These are phyloP conservation scores for Aphis gossypii DNA, from an alignment of 1,140 invertebrate species.

Conservation along the genomic window DNA sequence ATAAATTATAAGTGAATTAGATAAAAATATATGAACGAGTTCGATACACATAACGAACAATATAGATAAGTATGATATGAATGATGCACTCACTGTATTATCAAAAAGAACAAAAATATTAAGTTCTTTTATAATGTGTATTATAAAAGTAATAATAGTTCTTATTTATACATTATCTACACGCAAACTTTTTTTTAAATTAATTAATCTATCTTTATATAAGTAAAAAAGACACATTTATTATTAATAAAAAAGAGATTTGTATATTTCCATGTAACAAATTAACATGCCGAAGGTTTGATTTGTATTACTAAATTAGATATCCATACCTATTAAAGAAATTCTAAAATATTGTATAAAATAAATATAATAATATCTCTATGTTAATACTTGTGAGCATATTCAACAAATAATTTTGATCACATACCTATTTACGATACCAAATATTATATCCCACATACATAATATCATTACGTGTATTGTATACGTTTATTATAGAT, in stretches of 20 bases:
- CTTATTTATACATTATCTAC: not conserved
- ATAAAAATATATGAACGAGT: not conserved
- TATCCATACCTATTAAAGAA: not conserved
- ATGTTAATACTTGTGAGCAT: not conserved
- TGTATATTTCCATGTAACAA: not conserved
- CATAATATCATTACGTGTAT: not conserved
- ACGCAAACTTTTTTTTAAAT: not conserved
- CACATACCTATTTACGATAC: not conserved
- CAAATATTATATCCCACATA: not conserved
- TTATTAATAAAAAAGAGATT: not conserved
- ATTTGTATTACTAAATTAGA: not conserved
- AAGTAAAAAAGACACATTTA: not conserved
- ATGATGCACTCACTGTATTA: not conserved
- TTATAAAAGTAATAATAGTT: not conserved
- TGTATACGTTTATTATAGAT: not conserved
- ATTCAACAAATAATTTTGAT: not conserved
- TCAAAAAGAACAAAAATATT: not conserved
- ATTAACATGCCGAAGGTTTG: not conserved
- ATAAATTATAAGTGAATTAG: not conserved
- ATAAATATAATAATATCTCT: not conserved
- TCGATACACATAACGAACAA: not conserved
- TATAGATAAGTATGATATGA: not conserved
- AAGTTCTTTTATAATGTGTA: not conserved
- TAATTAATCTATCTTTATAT: not conserved
- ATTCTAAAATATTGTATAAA: not conserved